These are phyloP conservation scores for Ctenicera cuprea DNA, from an alignment of 2,888 invertebrate species.

Conservation along the genomic window DNA sequence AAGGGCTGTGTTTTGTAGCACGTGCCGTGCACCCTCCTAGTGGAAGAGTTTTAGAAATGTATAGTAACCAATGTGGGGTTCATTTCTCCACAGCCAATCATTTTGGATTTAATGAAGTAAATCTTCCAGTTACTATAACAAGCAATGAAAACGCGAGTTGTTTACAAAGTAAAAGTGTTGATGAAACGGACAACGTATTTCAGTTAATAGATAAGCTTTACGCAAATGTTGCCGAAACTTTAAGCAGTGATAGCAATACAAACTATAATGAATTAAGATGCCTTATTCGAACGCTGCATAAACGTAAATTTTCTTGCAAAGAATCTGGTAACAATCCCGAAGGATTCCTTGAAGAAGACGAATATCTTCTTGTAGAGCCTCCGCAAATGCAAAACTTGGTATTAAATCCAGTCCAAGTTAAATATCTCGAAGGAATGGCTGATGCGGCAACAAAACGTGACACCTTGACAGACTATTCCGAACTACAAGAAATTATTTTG, in stretches of 20 bases:
- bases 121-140: slow-evolving; percentile 25
- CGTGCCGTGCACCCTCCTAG: slow-evolving; percentile 79
- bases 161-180: too few relatives aligned
- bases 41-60: slow-evolving; percentile 87
- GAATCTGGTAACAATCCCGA: not conserved
- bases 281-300: slow-evolving; percentile 50
- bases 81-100: slow-evolving; percentile 89
- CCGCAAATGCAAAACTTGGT: not conserved
- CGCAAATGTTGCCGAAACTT: slow-evolving; percentile 37
- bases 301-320: slow-evolving; percentile 4
- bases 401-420: slow-evolving; percentile 37
- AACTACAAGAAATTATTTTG: slow-evolving; percentile 31
- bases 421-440: slow-evolving; percentile 44
- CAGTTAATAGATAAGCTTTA: slow-evolving; percentile 50
- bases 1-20: slow-evolving; percentile 78
- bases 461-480: slow-evolving; percentile 1
- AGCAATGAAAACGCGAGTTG: too few relatives aligned
- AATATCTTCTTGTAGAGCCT: not conserved
- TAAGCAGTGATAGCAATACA: slow-evolving; percentile 46
- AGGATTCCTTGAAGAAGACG: not conserved
- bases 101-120: slow-evolving; percentile 60
- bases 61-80: slow-evolving; percentile 90
- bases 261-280: slow-evolving; percentile 54
- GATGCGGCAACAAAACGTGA: slow-evolving; percentile 3
- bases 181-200: slow-evolving; percentile 24